Evolutionary conservation across 1,140 invertebrate species (phyloP), one percentile per base, ranked within the genome.

Genomic region (Camponotus vicinus): DNA sequence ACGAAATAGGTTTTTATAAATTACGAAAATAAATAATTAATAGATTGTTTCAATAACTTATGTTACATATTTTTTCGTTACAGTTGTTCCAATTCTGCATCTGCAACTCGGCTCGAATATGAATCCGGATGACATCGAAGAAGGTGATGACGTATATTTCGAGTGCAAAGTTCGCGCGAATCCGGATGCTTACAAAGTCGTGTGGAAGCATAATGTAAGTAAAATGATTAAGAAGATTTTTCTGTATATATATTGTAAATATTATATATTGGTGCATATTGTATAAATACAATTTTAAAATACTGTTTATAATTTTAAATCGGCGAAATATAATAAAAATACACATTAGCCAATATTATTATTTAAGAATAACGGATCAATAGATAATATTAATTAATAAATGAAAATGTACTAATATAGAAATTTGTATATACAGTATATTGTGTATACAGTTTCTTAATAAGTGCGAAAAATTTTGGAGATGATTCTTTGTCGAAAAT

Each of bases 201-300:
- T 98, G 59, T 98, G 98, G 98, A 98, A 98, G 92, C 98, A 98
- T 95, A 98, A 98, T 94, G 98, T 98, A 96, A 98, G 97, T 98
- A 61, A 69, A 45, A 34, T 45, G 7, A 15, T 13, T 32, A 15
- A 15, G 18, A 49, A 52, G 27, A 2, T 27, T 11, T 9, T 49
- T 52, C 4, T 40, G 37, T 4, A 6, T 1, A 0, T 49, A 71
- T 27, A 52, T 27, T 7, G 9, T 21, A 2, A 15, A 27, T 27
- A 27, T 27, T 27, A 64, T 7, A 1, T 13, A 15, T 49, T 49
- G 0, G 45, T 45, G 45, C 45, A 13, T 45, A 45, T 69, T 55
- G 11, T 45, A 15, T 27, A 15, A 21, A 55, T 27, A 27, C 61
- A 21, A 45, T 27, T 27, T 27, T 27, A 34, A 63, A 21, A n/a